Evolutionary conservation across 2,113 vertebrate genomes (phyloP).

Genomic region (Stictonetta naevosa): DNA sequence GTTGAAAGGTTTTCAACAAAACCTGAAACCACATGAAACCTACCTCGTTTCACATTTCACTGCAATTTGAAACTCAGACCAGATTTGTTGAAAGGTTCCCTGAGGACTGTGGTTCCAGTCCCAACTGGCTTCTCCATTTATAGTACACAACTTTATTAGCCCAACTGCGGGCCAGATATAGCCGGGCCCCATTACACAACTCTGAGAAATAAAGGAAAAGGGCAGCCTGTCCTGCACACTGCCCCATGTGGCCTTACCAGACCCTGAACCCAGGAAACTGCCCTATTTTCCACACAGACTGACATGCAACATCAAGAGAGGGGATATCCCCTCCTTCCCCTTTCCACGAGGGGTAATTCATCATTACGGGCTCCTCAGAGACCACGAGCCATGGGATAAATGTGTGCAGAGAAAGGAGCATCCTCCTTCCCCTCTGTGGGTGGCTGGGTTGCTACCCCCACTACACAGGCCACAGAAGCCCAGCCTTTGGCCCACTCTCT

Average conservation of each 20-base stretch:
- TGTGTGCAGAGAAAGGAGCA: background rate
- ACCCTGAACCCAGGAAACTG: background rate
- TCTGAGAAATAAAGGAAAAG: background rate
- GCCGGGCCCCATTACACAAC: background rate
- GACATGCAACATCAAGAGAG: background rate
- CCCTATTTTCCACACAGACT: background rate
- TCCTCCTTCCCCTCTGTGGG: background rate
- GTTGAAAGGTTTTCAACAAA: conserved; percentile 46
- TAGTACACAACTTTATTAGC: conserved; percentile 8
- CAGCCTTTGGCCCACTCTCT: background rate
- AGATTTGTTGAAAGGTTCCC: conserved; percentile 50
- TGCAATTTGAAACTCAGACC: conserved; percentile 57
- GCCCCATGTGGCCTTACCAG: background rate
- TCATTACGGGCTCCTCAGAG: background rate
- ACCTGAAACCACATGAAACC: conserved; percentile 15
- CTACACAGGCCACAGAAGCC: background rate
- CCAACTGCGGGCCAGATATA: background rate
- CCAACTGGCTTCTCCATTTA: conserved; percentile 37
- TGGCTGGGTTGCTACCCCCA: background rate
- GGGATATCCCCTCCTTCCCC: background rate
- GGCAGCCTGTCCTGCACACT: background rate
- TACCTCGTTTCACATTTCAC: conserved; percentile 26
- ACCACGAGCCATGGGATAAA: background rate
- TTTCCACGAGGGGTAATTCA: background rate
- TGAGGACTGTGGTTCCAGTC: conserved; percentile 22